These are phyloP conservation scores for Notarius quadriscutis DNA, from an alignment of 2,113 vertebrate genomes.

Conservation along the genomic window DNA sequence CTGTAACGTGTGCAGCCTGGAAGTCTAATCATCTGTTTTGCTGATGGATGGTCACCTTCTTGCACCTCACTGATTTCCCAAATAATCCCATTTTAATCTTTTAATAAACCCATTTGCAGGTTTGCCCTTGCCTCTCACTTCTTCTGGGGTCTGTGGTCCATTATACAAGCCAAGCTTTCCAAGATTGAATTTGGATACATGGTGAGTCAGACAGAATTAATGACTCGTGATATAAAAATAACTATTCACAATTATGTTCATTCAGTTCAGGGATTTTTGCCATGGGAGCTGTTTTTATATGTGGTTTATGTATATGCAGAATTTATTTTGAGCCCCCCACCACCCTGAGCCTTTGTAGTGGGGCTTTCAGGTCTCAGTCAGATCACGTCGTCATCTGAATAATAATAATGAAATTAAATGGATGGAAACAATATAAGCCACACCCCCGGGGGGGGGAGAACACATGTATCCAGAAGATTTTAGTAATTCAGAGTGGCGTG, in stretches of 20 bases:
- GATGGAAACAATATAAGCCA: too few relatives aligned
- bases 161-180: constrained; percentile 90
- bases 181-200: constrained; percentile 93
- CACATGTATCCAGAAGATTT: too few relatives aligned
- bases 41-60: background rate
- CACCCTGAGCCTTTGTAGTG: too few relatives aligned
- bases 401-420: background rate
- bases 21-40: background rate
- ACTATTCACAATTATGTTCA: background rate
- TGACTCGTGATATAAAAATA: background rate
- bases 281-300: background rate
- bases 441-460: too few relatives aligned
- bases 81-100: background rate
- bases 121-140: constrained; percentile 91
- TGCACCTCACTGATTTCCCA: background rate
- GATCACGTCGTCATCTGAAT: background rate
- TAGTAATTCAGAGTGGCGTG: too few relatives aligned
- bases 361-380: background rate
- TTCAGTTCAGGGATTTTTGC: background rate
- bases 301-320: background rate
- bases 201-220: constrained; percentile 69
- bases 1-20: background rate
- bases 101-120: constrained; percentile 61
- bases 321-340: too few relatives aligned
- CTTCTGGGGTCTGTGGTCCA: constrained; percentile 94